Base-by-base conservation (phyloP, 2,113 vertebrate species). In the Falcunculus frontatus region DNA sequence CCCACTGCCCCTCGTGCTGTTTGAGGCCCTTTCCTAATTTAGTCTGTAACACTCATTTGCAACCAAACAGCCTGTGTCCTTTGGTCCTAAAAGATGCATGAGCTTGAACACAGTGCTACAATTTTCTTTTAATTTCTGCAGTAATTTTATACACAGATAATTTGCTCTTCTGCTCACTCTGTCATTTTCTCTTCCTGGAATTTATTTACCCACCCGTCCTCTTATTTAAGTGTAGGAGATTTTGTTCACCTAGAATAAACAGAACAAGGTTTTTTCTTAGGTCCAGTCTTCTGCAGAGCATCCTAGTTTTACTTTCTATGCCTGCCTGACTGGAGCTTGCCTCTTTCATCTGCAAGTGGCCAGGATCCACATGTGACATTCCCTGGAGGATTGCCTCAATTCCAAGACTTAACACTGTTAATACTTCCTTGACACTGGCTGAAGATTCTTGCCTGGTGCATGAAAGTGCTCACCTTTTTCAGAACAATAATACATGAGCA, bases 361-460 rank as follows among this genome's bases (percentile, higher is more conserved):
- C 47, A 78, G 53, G 44, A 87, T 60, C 35, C 13, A 39, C 42
- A 78, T 1, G 3, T 49, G 49, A 82, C 35, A 64, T 76, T 72
- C 56, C 32, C 65, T 6, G 9, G 27, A 67, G 52, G 11, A 6
- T 16, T 32, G 82, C 62, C 59, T 78, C 2, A 0, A 53, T 76
- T 74, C 69, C 87, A 94, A 96, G 53, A 94, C 75, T 64, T 64
- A 94, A 96, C 77, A 70, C 25, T 55, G 23, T 50, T 72, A 82
- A 64, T 79, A 67, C 13, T 85, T 95, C 41, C 82, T 83, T 91
- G 62, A 76, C 32, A 33, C 8, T 27, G 17, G 11, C 19, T 85
- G 33, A 91, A 70, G 60, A 77, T 49, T 89, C n/a, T 68, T 81
- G n/a, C 21, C 50, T 55, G 13, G 10, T 72, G 44, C 20, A 29